Evolutionary conservation across 2,797 vertebrate genomes (phyloP).

Genomic region (Australoheros facetus): DNA sequence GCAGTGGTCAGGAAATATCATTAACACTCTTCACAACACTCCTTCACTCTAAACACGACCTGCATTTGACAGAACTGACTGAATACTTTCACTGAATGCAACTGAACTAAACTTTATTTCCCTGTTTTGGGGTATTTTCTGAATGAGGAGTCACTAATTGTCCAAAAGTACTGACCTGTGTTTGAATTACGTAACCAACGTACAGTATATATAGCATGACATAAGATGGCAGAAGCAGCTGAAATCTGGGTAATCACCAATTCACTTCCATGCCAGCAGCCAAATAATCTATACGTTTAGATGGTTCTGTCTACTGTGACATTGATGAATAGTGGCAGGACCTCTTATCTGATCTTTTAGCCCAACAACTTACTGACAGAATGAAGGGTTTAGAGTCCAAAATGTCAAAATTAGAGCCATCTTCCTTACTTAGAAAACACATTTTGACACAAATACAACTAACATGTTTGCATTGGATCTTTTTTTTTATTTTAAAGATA

Average conservation of each 20-base stretch:
- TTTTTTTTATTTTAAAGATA: not conserved
- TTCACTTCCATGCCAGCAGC: slow-evolving; percentile 59
- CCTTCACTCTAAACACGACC: not conserved
- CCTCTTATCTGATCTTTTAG: slow-evolving; percentile 52
- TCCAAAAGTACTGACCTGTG: not conserved
- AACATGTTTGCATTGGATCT: not conserved
- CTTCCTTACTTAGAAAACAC: slow-evolving; percentile 5
- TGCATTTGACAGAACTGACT: not conserved
- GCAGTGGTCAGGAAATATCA: slow-evolving; percentile 59
- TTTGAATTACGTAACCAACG: slow-evolving; percentile 40
- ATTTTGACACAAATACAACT: slow-evolving; percentile 12
- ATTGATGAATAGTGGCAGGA: slow-evolving; percentile 48
- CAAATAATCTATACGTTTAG: slow-evolving; percentile 57
- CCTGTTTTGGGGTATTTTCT: slow-evolving; percentile 1
- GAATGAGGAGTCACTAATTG: not conserved
- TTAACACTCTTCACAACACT: slow-evolving; percentile 34
- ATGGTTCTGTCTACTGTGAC: slow-evolving; percentile 39
- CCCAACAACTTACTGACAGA: slow-evolving; percentile 27
- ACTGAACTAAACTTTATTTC: not conserved
- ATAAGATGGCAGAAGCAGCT: slow-evolving; percentile 24
- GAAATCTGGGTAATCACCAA: slow-evolving; percentile 59
- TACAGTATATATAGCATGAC: slow-evolving; percentile 33
- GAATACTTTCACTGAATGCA: not conserved
- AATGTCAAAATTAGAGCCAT: slow-evolving; percentile 36
- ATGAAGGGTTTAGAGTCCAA: slow-evolving; percentile 29